phyloP scores from a whole-genome alignment of 2,888 invertebrate genomes.

The Alloplasta piceator region DNA sequence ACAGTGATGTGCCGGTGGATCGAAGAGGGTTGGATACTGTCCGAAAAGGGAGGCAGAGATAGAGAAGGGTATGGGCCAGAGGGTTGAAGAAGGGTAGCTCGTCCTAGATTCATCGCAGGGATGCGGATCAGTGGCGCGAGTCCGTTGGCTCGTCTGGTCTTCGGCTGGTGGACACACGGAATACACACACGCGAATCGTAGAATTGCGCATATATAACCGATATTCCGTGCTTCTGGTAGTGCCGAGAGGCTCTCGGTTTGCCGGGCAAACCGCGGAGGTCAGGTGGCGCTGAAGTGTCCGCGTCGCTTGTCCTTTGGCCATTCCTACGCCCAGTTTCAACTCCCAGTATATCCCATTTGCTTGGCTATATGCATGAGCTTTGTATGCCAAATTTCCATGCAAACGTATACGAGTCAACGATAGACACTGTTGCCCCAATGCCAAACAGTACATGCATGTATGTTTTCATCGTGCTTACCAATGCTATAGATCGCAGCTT shows the following conservation, averaged over 20 bases:
- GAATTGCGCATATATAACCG: conserved; percentile 5
- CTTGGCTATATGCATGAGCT: background rate
- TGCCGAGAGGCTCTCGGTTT: conserved; percentile 40
- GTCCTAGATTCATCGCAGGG: conserved; percentile 62
- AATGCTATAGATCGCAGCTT: conserved; percentile 4
- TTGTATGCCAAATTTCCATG: conserved; percentile 39
- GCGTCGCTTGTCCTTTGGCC: conserved; percentile 34
- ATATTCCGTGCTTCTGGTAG: conserved; percentile 32
- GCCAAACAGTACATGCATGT: conserved; percentile 34
- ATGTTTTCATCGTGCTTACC: conserved; percentile 23
- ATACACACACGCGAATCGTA: background rate
- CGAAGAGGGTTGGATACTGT: conserved; percentile 3
- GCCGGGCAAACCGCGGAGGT: conserved; percentile 54
- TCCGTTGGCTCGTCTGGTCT: conserved; percentile 54
- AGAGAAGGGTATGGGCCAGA: conserved; percentile 16
- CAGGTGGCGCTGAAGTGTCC: conserved; percentile 55
- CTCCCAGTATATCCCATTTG: background rate
- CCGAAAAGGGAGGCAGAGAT: conserved; percentile 16
- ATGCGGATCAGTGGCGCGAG: conserved; percentile 63
- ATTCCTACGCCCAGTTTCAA: background rate
- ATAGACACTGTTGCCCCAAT: conserved; percentile 31
- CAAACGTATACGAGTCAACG: conserved; percentile 3
- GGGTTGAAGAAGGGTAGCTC: conserved; percentile 45
- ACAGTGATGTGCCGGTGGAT: conserved; percentile 32
- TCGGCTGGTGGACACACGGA: conserved; percentile 43